phyloP scores from a whole-genome alignment of 1,140 invertebrate genomes.

The Helicoverpa zea region DNA sequence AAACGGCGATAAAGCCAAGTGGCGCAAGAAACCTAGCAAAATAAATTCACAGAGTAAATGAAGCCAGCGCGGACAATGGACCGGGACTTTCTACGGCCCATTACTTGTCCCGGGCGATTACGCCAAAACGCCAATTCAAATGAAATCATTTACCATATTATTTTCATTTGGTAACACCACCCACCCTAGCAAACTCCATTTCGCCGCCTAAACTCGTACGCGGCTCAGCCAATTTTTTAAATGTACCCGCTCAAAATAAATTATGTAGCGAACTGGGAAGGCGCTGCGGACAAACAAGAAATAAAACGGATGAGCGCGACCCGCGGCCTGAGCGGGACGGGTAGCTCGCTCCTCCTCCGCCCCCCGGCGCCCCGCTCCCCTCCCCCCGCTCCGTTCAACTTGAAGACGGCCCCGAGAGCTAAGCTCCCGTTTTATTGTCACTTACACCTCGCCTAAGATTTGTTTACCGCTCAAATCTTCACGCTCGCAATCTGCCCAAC shows the following conservation, averaged over 20 bases:
- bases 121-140: conserved; percentile 73
- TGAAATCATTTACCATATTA: conserved; percentile 85
- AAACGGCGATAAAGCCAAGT: conserved; percentile 68
- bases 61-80: conserved; percentile 72
- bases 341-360: conserved; percentile 55
- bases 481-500: conserved; percentile 52
- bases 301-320: conserved; percentile 79
- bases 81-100: conserved; percentile 68
- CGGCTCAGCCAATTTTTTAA: conserved; percentile 84
- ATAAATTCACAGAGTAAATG: conserved; percentile 77
- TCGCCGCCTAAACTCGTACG: conserved; percentile 73
- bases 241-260: conserved; percentile 84
- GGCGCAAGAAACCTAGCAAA: conserved; percentile 68
- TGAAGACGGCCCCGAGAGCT: conserved; percentile 83
- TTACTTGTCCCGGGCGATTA: conserved; percentile 73
- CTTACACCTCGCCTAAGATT: conserved; percentile 82
- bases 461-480: conserved; percentile 71
- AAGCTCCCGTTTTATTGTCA: conserved; percentile 85
- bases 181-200: conserved; percentile 75
- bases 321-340: conserved; percentile 68
- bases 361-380: conserved; percentile 55
- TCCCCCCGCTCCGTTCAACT: conserved; percentile 69
- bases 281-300: conserved; percentile 80
- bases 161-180: conserved; percentile 70
- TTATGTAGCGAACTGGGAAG: conserved; percentile 83